Evolutionary conservation across 1,140 invertebrate genomes (phyloP).

Genomic region (Cotesia chilonis): DNA sequence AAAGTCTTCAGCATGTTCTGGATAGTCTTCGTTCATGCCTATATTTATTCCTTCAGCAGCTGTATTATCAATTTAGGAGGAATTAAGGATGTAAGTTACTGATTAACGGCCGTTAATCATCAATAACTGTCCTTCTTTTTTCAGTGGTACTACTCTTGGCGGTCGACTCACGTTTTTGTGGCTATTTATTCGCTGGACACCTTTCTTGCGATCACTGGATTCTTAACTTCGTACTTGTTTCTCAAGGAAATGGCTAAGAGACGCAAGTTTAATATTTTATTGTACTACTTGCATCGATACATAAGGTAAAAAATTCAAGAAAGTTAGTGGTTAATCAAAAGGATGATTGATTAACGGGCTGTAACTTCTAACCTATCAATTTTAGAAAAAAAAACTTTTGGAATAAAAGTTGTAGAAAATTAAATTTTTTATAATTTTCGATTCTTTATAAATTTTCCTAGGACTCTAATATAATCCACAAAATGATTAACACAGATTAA

Average conservation of each 20-base stretch:
- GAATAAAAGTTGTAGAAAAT: too few species aligned
- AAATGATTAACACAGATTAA: constrained; percentile 53
- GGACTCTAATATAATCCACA: neutral
- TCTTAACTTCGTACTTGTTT: constrained; percentile 69
- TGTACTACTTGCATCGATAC: constrained; percentile 58
- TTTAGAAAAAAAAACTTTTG: too few species aligned
- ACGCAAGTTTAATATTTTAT: constrained; percentile 50
- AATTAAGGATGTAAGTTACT: too few species aligned
- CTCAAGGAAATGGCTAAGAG: constrained; percentile 61
- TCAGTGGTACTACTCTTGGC: constrained; percentile 43
- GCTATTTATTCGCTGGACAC: constrained; percentile 66
- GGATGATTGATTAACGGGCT: too few species aligned
- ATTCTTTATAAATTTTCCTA: too few species aligned
- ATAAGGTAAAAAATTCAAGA: constrained; percentile 43
- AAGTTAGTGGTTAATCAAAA: too few species aligned
- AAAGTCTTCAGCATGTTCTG: constrained; percentile 58
- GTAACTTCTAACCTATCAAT: too few species aligned
- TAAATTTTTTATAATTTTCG: too few species aligned
- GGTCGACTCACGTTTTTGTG: constrained; percentile 49
- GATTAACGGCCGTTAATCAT: neutral
- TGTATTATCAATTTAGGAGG: neutral
- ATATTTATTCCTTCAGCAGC: neutral
- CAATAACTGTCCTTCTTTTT: neutral
- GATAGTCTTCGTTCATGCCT: constrained; percentile 59
- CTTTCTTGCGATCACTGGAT: constrained; percentile 70